Evolutionary conservation across 2,797 vertebrate genomes (phyloP).

Genomic region (Chiloscyllium punctatum): DNA sequence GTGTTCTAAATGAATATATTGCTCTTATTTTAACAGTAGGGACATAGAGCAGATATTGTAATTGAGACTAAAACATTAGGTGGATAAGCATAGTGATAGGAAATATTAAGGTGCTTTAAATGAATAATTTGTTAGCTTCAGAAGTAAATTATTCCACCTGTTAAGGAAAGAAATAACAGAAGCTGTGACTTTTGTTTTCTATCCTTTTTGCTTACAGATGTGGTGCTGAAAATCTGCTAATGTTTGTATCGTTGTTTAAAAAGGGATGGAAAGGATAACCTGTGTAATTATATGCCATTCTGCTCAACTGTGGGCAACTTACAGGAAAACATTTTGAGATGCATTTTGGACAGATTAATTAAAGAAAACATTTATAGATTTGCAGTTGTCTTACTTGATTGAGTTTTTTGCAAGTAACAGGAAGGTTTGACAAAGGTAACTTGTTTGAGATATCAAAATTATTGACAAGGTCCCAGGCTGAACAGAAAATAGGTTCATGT

Average conservation of each 20-base stretch:
- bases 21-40: not conserved
- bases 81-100: not conserved
- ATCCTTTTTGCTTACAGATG: not conserved
- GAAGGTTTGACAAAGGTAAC: not conserved
- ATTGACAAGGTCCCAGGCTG: not conserved
- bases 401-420: not conserved
- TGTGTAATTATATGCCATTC: not conserved
- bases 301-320: not conserved
- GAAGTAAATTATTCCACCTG: not conserved
- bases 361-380: not conserved
- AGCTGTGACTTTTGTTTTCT: not conserved
- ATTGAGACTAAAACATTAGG: not conserved
- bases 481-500: not conserved
- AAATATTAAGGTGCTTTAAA: not conserved
- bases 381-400: not conserved
- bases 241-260: not conserved
- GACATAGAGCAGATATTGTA: not conserved
- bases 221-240: not conserved
- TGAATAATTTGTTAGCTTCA: not conserved
- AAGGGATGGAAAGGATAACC: not conserved
- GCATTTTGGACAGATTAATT: not conserved
- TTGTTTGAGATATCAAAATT: not conserved
- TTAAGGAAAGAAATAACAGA: not conserved
- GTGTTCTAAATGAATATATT: not conserved
- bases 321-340: not conserved